A percentile compares a stretch with the other conserved stretches of the same genome.
Evolutionary conservation across 64 coral and sea anemone species (phyloP).

Genomic region (Dendrophyllia cribrosa): DNA sequence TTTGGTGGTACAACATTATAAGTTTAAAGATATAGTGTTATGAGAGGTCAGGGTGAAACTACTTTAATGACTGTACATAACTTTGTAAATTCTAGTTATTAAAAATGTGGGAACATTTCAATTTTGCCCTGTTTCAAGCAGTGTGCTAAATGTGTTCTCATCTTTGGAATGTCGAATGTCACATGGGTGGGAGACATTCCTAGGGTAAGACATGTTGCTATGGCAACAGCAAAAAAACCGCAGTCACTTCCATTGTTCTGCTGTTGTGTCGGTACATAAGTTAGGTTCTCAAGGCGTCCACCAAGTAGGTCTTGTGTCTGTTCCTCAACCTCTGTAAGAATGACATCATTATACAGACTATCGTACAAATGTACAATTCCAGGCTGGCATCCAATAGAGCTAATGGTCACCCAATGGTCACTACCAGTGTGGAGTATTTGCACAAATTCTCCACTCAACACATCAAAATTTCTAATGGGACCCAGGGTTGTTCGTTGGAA

Average conservation of each 20-base stretch:
- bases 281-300: conserved; percentile 17
- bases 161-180: conserved; percentile 27
- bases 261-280: conserved; percentile 43
- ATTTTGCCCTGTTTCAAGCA: conserved; percentile 21
- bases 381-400: no score
- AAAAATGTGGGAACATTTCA: not conserved
- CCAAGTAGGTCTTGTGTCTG: not conserved
- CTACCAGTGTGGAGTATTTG: no score
- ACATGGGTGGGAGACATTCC: not conserved
- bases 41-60: no score
- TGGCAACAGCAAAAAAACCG: conserved; percentile 32
- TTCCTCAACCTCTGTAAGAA: not conserved
- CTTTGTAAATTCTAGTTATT: no score
- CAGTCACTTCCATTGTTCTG: conserved; percentile 54
- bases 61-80: no score
- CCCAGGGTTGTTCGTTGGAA: no score
- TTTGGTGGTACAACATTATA: no score
- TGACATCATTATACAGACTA: not conserved
- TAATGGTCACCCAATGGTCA: no score
- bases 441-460: no score
- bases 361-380: not conserved
- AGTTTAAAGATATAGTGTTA: no score
- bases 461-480: no score
- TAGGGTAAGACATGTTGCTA: conserved; percentile 21
- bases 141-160: conserved; percentile 18